phyloP scores from a whole-genome alignment of 2,797 vertebrate species.

The Rhinogobio ventralis region DNA sequence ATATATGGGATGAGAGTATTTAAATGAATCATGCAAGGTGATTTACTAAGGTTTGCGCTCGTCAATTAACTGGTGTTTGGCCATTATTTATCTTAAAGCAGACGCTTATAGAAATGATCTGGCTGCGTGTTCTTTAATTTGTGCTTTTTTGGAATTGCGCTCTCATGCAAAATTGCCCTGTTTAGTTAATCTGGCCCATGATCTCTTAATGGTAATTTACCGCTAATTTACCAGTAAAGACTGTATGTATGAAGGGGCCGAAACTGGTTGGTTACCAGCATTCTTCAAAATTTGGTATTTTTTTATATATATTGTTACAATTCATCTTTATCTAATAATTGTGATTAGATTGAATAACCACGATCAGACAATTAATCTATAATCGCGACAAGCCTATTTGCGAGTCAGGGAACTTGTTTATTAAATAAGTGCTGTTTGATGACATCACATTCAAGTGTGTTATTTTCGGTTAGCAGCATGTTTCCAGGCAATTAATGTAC shows the following conservation, averaged over 20 bases:
- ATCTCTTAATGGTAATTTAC: not conserved
- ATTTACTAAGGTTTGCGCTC: too few relatives aligned
- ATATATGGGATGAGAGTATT: too few relatives aligned
- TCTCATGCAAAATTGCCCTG: too few relatives aligned
- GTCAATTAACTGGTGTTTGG: too few relatives aligned
- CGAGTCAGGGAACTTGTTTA: not conserved
- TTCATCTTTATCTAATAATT: not conserved
- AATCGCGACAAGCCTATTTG: not conserved
- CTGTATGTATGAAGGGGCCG: not conserved
- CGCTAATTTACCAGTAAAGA: not conserved
- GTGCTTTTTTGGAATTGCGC: too few relatives aligned
- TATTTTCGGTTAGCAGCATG: not conserved
- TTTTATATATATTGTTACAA: not conserved
- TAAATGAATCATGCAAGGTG: too few relatives aligned
- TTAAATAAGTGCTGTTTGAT: not conserved
- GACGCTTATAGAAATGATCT: too few relatives aligned
- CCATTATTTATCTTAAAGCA: too few relatives aligned
- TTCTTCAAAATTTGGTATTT: not conserved
- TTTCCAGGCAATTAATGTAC: slow-evolving; percentile 1
- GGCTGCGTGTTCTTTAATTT: too few relatives aligned
- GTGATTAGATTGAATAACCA: not conserved
- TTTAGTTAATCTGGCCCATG: too few relatives aligned
- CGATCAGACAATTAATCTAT: not conserved
- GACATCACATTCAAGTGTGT: not conserved
- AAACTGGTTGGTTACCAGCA: not conserved